These are phyloP conservation scores for Pyrochroa serraticornis DNA, from an alignment of 2,888 invertebrate species.

Conservation along the genomic window DNA sequence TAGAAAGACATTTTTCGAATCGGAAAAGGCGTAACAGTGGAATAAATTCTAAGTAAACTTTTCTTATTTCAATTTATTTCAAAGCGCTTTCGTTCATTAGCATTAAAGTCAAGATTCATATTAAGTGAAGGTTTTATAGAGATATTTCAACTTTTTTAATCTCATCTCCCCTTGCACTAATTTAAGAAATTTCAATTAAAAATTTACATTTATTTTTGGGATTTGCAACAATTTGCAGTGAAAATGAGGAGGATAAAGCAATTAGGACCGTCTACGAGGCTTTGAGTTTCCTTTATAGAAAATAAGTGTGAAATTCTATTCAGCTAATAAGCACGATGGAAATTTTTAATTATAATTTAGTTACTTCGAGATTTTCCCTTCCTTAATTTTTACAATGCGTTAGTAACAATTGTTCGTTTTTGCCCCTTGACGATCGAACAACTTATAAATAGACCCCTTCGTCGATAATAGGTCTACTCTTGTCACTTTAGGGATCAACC, in stretches of 20 bases:
- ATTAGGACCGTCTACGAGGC: constrained; percentile 10
- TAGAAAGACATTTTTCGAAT: constrained; percentile 15
- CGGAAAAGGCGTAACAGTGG: constrained; percentile 17
- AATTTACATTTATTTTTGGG: constrained; percentile 39
- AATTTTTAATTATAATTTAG: too few relatives aligned
- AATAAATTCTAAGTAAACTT: constrained; percentile 27
- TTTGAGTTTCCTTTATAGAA: background rate
- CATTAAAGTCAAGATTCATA: constrained; percentile 28
- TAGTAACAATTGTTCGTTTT: background rate
- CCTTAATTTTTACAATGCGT: background rate
- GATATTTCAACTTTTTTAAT: constrained; percentile 38
- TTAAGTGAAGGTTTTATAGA: constrained; percentile 28
- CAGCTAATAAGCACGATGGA: too few relatives aligned
- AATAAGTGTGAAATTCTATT: background rate
- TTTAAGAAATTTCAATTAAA: constrained; percentile 40
- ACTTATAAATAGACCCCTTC: background rate
- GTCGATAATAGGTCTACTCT: background rate
- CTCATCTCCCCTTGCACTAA: constrained; percentile 33
- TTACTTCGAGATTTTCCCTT: too few relatives aligned
- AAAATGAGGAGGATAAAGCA: constrained; percentile 20
- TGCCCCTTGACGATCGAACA: background rate
- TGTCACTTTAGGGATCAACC: background rate
- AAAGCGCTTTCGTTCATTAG: constrained; percentile 26
- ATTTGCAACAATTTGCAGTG: constrained; percentile 31
- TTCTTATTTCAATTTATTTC: constrained; percentile 27